A percentile compares a stretch with the other conserved stretches of the same genome.
These are phyloP conservation scores for Diuraphis noxia DNA, from an alignment of 1,140 invertebrate genomes.

Conservation along the genomic window DNA sequence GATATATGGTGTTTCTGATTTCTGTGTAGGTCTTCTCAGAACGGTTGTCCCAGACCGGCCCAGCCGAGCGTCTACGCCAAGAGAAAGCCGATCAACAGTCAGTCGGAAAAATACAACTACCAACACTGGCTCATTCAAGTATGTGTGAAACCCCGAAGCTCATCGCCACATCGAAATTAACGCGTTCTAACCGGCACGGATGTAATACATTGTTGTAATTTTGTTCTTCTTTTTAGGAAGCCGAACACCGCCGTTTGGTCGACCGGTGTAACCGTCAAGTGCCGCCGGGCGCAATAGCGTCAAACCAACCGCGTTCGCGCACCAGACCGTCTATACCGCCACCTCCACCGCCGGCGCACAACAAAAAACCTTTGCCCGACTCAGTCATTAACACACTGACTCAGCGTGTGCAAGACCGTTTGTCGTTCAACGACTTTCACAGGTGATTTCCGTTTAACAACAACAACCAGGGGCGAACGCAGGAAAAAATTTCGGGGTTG, in stretches of 20 bases:
- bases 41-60: conserved; percentile 12
- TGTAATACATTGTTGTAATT: not conserved
- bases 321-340: conserved; percentile 28
- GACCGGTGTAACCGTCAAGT: conserved; percentile 40
- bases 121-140: conserved; percentile 88
- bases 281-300: not conserved
- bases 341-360: conserved; percentile 55
- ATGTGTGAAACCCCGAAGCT: conserved; percentile 38
- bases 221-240: conserved; percentile 74
- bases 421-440: conserved; percentile 57
- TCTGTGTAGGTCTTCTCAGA: conserved; percentile 31
- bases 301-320: conserved; percentile 19
- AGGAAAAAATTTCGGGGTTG: no score
- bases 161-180: not conserved
- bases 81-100: conserved; percentile 64
- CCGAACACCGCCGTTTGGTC: conserved; percentile 80
- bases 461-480: no score
- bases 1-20: not conserved
- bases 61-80: conserved; percentile 66
- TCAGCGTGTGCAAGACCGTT: conserved; percentile 68
- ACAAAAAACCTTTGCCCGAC: conserved; percentile 68
- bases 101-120: conserved; percentile 68
- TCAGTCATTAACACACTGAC: conserved; percentile 74
- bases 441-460: not conserved
- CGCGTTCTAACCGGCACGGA: not conserved